Evolutionary conservation across 2,797 vertebrate species (phyloP), one percentile per base, ranked within the genome.

Genomic region (Pangasius mekongensis): DNA sequence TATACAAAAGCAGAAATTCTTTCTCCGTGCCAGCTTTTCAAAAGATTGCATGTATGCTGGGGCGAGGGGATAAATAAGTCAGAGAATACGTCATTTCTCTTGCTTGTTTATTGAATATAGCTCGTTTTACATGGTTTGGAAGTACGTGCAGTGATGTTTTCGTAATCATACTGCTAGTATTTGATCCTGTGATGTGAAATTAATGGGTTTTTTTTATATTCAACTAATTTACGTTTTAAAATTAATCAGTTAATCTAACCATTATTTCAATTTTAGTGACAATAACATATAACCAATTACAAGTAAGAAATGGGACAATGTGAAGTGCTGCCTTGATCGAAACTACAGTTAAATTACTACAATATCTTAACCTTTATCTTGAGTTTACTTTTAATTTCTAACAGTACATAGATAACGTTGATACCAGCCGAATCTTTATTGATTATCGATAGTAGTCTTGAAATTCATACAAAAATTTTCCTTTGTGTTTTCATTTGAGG

Each of bases 1-100:
- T 82, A 62, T 9, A 62, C 20, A 60, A 43, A n/a, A 43, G 58
- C 20, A 64, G 80, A 82, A 82, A 62, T 82, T 58, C 56, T 39
- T 24, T 81, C 4, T 22, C 2, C 33, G 60, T 22, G 54, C 33
- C 78, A 81, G 5, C 20, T 82, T 62, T 60, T n/a, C 14, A 82
- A 64, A 27, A 82, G 36, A 62, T 16, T 43, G 58, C 58, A 16
- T 18, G 56, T 14, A 33, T 60, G 20, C 33, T 60, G 33, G 22
- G 5, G 5, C 27, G 36, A 43, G 24, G 5, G 33, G 33, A 36
- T 14, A 20, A 80, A 39, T 5, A 36, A 36, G 20, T 5, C 5
- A 0, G 0, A 60, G 3, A 36, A 60, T 24, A 8, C 62, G 24
- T 58, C 0, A 56, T 33, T 56, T 56, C 5, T 14, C 0, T 54